Evolutionary conservation across 2,888 invertebrate genomes (phyloP).

Genomic region (Ashinkailepas kermadecensis): DNA sequence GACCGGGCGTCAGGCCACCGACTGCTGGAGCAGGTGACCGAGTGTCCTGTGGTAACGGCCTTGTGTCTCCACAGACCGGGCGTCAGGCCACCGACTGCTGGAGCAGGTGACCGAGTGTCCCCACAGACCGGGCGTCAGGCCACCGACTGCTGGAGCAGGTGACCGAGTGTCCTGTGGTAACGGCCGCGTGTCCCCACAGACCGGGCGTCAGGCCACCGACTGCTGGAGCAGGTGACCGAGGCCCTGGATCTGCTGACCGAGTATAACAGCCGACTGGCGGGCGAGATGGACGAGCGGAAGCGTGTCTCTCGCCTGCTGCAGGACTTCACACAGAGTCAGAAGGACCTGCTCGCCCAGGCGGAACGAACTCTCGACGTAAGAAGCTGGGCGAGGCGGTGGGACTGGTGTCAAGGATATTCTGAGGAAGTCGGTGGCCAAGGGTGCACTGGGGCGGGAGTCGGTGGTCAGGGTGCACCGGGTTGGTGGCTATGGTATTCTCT

Average conservation of each 20-base stretch:
- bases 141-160: constrained; percentile 81
- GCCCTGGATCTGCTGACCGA: constrained; percentile 78
- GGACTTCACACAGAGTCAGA: constrained; percentile 79
- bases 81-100: constrained; percentile 29
- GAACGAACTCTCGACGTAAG: constrained; percentile 77
- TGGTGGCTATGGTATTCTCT: too few species aligned
- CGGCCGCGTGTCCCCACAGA: constrained; percentile 23
- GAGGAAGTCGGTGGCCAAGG: too few species aligned
- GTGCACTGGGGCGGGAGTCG: too few species aligned
- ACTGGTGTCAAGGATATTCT: too few species aligned
- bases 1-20: constrained; percentile 28
- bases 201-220: constrained; percentile 26
- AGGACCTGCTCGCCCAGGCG: constrained; percentile 73
- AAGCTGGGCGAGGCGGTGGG: too few species aligned
- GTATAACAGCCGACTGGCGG: constrained; percentile 76
- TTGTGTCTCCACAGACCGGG: constrained; percentile 24
- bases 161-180: constrained; percentile 56
- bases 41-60: constrained; percentile 49
- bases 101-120: constrained; percentile 68
- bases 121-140: constrained; percentile 82
- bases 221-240: constrained; percentile 58
- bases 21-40: constrained; percentile 55
- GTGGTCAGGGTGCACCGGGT: too few species aligned
- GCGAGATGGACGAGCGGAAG: constrained; percentile 83
- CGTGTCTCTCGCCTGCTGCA: constrained; percentile 76